A percentile compares a stretch with the other conserved stretches of the same genome.
Evolutionary conservation across 2,888 invertebrate species (phyloP).

Genomic region (Xestia c-nigrum): DNA sequence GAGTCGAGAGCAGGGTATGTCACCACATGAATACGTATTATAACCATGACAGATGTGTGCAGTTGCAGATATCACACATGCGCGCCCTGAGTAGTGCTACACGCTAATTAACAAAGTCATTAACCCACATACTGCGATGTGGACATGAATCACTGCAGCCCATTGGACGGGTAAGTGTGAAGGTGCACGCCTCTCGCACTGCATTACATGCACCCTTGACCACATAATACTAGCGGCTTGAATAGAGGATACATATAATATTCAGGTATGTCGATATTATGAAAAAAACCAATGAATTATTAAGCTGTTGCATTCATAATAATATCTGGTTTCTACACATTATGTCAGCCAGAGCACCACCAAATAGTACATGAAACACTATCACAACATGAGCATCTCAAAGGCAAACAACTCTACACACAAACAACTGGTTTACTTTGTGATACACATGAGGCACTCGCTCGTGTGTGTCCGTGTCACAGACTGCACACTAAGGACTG

Average conservation of each 20-base stretch:
- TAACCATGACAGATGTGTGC: not conserved
- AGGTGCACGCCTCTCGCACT: not conserved
- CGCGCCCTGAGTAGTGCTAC: conserved; percentile 1
- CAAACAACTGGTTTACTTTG: conserved; percentile 16
- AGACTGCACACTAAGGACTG: conserved; percentile 6
- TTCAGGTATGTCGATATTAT: not conserved
- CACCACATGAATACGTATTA: not conserved
- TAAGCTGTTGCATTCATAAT: not conserved
- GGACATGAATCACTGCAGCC: conserved; percentile 29
- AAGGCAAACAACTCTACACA: conserved; percentile 24
- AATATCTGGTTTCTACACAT: not conserved
- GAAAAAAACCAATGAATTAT: not conserved
- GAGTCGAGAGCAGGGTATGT: not conserved
- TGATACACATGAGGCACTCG: not conserved
- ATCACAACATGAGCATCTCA: not conserved
- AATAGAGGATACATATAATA: not conserved
- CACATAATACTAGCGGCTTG: no score
- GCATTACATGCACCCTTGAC: not conserved
- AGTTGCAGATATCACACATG: not conserved
- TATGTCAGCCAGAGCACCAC: not conserved
- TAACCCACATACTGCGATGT: conserved; percentile 66
- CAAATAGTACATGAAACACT: not conserved
- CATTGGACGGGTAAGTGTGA: not conserved
- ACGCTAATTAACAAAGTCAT: conserved; percentile 70
- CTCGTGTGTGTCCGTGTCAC: not conserved